Conservation (phyloP, 2,113 vertebrate species). For the Pterocles gutturalis region DNA sequence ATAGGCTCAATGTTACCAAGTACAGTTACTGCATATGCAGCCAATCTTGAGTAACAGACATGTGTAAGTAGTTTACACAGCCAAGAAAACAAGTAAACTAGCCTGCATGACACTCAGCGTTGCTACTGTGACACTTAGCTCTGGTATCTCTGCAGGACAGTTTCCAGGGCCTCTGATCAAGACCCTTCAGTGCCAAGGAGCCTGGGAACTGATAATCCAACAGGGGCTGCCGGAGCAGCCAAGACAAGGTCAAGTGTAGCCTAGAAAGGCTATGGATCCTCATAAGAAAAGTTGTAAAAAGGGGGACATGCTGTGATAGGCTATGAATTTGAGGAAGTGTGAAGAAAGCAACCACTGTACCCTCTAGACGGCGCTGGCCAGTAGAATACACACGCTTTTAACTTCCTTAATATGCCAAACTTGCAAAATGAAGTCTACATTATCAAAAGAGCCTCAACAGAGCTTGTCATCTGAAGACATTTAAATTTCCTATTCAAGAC, state of each 20-base stretch:
- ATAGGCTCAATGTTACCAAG: not conserved
- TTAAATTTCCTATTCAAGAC: not conserved
- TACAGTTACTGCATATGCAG: not conserved
- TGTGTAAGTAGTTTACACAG: not conserved
- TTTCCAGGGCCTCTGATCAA: not conserved
- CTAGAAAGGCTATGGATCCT: not conserved
- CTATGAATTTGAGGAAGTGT: not conserved
- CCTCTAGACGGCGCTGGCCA: not conserved
- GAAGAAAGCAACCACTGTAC: not conserved
- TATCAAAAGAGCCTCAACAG: not conserved
- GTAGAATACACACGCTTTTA: not conserved
- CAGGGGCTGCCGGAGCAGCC: not conserved
- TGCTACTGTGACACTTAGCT: not conserved
- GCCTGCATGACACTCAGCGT: not conserved
- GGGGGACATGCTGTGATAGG: not conserved
- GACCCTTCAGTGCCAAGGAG: not conserved
- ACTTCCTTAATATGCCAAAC: not conserved
- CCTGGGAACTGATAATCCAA: constrained; percentile 12
- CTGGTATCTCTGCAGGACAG: not conserved
- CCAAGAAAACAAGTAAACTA: not conserved
- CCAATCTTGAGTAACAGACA: not conserved
- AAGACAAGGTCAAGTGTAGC: not conserved
- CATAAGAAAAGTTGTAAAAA: not conserved
- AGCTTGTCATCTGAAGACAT: not conserved
- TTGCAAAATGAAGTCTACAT: not conserved